These are phyloP conservation scores for Camponotus floridanus DNA, from an alignment of 1,140 invertebrate genomes.

Conservation along the genomic window DNA sequence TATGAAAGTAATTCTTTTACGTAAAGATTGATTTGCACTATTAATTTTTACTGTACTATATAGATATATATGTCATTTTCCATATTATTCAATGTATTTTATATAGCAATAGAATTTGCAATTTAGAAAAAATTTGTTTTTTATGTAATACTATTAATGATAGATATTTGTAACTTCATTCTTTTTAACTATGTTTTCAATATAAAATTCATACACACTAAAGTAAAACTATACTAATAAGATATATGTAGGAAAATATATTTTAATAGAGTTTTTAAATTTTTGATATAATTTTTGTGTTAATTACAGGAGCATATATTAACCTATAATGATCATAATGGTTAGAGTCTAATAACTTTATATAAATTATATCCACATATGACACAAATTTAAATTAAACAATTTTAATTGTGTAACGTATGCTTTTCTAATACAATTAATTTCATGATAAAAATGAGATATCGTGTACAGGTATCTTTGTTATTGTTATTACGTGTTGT, in stretches of 20 bases:
- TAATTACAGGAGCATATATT: background rate
- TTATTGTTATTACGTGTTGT: background rate
- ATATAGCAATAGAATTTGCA: too few relatives aligned
- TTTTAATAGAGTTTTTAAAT: background rate
- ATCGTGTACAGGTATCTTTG: too few relatives aligned
- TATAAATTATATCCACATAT: background rate
- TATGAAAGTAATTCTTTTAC: slow-evolving; percentile 46
- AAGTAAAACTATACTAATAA: background rate
- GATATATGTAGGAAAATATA: background rate
- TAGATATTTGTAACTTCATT: background rate
- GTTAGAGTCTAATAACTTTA: background rate
- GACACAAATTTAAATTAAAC: background rate
- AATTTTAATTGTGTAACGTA: slow-evolving; percentile 1
- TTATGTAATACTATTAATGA: background rate
- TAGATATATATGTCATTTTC: background rate
- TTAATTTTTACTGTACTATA: background rate
- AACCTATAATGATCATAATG: background rate
- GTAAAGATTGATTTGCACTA: background rate
- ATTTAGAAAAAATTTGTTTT: background rate
- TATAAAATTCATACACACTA: background rate
- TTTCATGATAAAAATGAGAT: background rate
- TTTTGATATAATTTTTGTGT: background rate
- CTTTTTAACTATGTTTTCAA: background rate
- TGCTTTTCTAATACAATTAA: background rate
- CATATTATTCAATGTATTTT: background rate